Evolutionary conservation across 2,888 invertebrate species (phyloP), one percentile per base, ranked within the genome.

Genomic region (Lucinisca nassula): DNA sequence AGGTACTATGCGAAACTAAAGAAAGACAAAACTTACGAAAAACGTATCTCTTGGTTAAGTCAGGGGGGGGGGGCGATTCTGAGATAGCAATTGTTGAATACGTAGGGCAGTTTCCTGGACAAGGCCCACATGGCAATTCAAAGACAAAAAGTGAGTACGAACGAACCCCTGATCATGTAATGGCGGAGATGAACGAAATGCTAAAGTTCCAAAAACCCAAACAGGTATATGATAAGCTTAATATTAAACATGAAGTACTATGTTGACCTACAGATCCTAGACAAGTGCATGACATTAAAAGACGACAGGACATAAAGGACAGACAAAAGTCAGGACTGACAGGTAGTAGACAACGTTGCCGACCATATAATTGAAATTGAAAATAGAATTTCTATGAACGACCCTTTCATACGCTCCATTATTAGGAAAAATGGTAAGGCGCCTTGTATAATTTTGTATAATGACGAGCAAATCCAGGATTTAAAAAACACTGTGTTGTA

Each of bases 401-500:
- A 74, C 24, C 12, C 27, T 24, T 40, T 38, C 35, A 14, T 74
- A 0, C 21, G 40, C 0, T 74, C 40, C 14, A 6, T 40, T 38
- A 67, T 67, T 14, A 10, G 30, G 14, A n/a, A 1, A 74, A 74
- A 40, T n/a, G 35, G 40, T 24, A 35, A 27, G 35, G 10, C 74
- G 1, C 74, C 74, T n/a, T 38, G 3, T 38, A 74, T 74, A 21
- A 74, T 74, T n/a, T 27, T 35, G 21, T 38, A 38, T 10, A 74
- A 21, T 35, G 74, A 74, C 45, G 74, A 74, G 21, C 74, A 74
- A 40, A 74, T 74, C 4, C 27, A 74, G 27, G 74, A 17, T 27
- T 38, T 80, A n/a, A 17, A 84, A 78, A 30, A 78, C 21, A 61
- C 8, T 89, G 21, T 87, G 85, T 77, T 83, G 85, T 32, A 21